Base-by-base conservation (phyloP, 2,113 vertebrate genomes). In the Monarcha castaneiventris region DNA sequence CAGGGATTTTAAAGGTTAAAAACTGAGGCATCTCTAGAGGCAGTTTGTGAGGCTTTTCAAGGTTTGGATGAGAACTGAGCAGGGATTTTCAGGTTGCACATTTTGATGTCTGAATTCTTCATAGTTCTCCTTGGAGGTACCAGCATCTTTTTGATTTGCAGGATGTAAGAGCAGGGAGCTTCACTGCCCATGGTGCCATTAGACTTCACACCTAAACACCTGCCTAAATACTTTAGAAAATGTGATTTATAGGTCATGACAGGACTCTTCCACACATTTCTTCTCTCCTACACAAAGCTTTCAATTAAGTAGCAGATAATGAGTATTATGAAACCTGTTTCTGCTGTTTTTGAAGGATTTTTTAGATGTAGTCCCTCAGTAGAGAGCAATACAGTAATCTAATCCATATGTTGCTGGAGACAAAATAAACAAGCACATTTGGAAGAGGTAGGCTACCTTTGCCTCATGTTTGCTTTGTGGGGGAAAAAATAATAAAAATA, bases 51-150 rank as follows among this genome's bases (percentile, higher is more conserved):
- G 15, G 27, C 16, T 85, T 94, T 84, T 84, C 44, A 76, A 49
- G 49, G 35, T 76, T 85, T 69, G 58, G 20, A 46, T 80, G 68
- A 95, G 62, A 88, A 13, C 9, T 79, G 46, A 90, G 29, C 19
- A 66, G 54, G 29, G 37, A 87, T 85, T 94, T 84, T 84, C 66
- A 94, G 29, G 39, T 68, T 75, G 52, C 49, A 64, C 9, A 41
- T 84, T 91, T 86, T 95, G 73, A 66, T 71, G 43, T 74, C 52
- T 81, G 87, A 91, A 75, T 94, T 87, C 44, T 68, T 52, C 29
- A 22, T 27, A 21, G 32, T 44, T 90, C 49, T 85, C 41, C 84
- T 77, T 71, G 56, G 62, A 93, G 82, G 44, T 83, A 72, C 22
- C 23, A 41, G 29, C 22, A 30, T 51, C 44, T 64, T 89, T 91